phyloP scores from a whole-genome alignment of 2,797 vertebrate genomes.

The Darevskia nairensis region DNA sequence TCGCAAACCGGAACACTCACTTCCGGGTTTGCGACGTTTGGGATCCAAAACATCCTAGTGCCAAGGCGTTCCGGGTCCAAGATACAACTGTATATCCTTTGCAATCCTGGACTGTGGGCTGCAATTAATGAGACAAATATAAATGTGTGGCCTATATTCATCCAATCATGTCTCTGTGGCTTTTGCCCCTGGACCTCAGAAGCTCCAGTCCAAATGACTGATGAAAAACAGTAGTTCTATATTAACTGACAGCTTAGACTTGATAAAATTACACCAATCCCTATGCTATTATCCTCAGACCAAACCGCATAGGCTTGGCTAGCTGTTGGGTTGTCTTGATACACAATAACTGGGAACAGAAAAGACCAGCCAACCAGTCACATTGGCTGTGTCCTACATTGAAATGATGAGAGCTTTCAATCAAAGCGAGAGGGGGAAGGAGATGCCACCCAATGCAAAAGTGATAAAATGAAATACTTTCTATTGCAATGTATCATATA shows the following conservation, averaged over 20 bases:
- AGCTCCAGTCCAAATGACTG: not conserved
- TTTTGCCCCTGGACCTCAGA: too few species aligned
- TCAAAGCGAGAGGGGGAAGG: constrained; percentile 12
- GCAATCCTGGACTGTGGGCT: too few species aligned
- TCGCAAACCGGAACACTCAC: too few species aligned
- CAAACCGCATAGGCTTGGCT: not conserved
- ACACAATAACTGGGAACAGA: constrained; percentile 48
- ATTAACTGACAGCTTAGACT: not conserved
- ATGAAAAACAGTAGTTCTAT: not conserved
- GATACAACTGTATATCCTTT: too few species aligned
- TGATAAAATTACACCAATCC: not conserved
- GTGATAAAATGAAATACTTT: constrained; percentile 65
- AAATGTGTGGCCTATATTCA: too few species aligned
- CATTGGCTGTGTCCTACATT: constrained; percentile 41
- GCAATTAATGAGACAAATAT: too few species aligned
- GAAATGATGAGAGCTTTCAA: constrained; percentile 52
- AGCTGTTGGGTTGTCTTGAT: constrained; percentile 17
- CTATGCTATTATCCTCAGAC: not conserved
- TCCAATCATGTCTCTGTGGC: too few species aligned
- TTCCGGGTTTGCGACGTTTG: too few species aligned
- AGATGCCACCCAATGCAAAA: constrained; percentile 52
- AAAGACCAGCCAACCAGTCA: constrained; percentile 50
- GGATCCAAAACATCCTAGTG: too few species aligned
- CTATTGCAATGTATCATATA: constrained; percentile 59
- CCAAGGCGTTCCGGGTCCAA: too few species aligned